These are phyloP conservation scores for Drosophila affinis DNA, from an alignment of 2,888 invertebrate species.

Conservation along the genomic window DNA sequence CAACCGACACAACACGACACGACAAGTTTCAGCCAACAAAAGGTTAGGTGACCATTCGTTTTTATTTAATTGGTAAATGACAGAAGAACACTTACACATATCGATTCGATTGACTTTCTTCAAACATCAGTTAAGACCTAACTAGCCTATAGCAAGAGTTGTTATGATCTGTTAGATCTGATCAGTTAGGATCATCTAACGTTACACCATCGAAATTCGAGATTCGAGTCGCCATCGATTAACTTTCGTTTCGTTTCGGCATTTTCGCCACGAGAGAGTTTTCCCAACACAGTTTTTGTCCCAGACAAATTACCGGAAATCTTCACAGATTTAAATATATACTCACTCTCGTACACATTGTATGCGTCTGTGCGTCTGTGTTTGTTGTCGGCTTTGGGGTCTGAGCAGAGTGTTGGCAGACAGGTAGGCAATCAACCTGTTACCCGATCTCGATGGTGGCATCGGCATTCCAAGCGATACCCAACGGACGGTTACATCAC, in stretches of 20 bases:
- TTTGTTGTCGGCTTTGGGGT: constrained; percentile 22
- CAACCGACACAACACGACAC: constrained; percentile 25
- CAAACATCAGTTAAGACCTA: too few species aligned
- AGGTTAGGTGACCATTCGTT: constrained; percentile 2
- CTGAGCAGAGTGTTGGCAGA: constrained; percentile 42
- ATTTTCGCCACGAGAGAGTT: background rate
- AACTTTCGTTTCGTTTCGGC: constrained; percentile 1
- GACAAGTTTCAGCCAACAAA: constrained; percentile 29
- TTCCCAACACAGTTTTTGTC: background rate
- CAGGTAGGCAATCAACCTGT: constrained; percentile 50
- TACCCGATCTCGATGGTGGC: constrained; percentile 29
- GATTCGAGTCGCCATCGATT: constrained; percentile 1
- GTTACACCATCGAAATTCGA: background rate
- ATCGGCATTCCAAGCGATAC: constrained; percentile 20
- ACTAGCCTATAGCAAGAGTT: too few species aligned
- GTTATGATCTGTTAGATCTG: background rate
- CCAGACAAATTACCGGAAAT: constrained; percentile 46
- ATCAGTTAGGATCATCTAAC: background rate
- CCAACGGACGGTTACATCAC: constrained; percentile 49
- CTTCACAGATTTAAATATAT: constrained; percentile 33
- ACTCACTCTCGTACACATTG: background rate
- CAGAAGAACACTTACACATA: too few species aligned
- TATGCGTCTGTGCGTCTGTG: background rate
- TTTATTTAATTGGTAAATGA: too few species aligned
- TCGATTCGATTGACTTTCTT: too few species aligned